Base-by-base conservation (phyloP, 1,140 invertebrate genomes). In the Solenopsis invicta region DNA sequence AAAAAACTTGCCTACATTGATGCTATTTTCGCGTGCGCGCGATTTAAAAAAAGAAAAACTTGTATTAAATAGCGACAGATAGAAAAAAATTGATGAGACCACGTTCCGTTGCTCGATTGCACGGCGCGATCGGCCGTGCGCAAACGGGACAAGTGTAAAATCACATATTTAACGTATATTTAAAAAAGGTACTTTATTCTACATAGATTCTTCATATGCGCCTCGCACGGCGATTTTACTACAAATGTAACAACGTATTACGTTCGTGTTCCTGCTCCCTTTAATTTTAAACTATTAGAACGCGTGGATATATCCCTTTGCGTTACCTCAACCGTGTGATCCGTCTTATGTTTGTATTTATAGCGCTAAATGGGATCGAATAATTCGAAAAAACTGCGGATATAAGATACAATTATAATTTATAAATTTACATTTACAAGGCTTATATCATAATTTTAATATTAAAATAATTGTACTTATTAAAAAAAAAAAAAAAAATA, bases 341-440 rank as follows among this genome's bases (percentile, higher is more conserved):
- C 13, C 41, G 41, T 69, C 41, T 56, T 45, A 80, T 8, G 50
- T n/a, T 37, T 54, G 37, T 89, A 34, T 34, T 66, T 50, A 41
- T 41, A 67, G n/a, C 12, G 52, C 50, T 82, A 77, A 48, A 89
- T 52, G 56, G 88, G 88, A 89, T 80, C 61, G 54, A 90, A 90
- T 90, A 88, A 91, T 12, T 84, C 48, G 50, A 90, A 91, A 90
- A 91, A 41, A 90, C 75, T 74, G 45, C 29, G 45, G 92, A 90
- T 74, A 75, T 91, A 94, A 94, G 92, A 90, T 94, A 95, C 92
- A 94, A 92, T 93, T 94, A 93, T 92, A 93, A 94, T 94, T 94
- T 94, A 94, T 95, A 93, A 94, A 94, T 94, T 93, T 94, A 94
- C 93, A 95, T 94, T 93, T 94, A 94, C 94, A 94, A 94, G 93